Evolutionary conservation across 2,113 vertebrate genomes (phyloP), one percentile per base, ranked within the genome.

Genomic region (Thinocorus orbignyianus): DNA sequence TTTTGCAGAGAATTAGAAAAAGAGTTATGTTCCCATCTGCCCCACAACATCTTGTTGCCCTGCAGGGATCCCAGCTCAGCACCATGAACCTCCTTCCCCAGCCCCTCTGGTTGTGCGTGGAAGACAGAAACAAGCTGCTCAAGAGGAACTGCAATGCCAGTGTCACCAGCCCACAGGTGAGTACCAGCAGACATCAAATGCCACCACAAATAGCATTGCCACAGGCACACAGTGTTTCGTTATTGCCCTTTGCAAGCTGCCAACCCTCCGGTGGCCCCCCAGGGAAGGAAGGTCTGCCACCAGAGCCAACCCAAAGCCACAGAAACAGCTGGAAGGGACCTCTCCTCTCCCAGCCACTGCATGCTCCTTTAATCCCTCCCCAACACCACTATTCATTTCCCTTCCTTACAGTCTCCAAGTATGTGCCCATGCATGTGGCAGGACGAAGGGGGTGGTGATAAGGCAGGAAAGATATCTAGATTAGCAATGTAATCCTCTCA

Each of bases 171-270:
- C n/a, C 57, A 70, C 54, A 61, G 35, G 31, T 2, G n/a, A 79
- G 78, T 30, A 14, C 51, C 5, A 46, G 44, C 24, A 81, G 44
- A 26, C 52, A 28, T 26, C 3, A 2, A 84, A 33, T 1, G 2
- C 23, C 52, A 84, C 24, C 2, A 5, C 5, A 2, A 55, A 48
- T 0, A 1, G 61, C 30, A 54, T 1, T 0, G 0, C 1, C 0
- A 1, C 49, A n/a, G 55, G 7, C 20, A 51, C 4, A 6, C 42
- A 37, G 22, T 0, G 0, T 33, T 69, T 46, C 3, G 2, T 61
- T 71, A 39, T 7, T 2, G 41, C 2, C 66, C 54, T 52, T 69
- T 24, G 55, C 64, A 84, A 66, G 8, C n/a, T 66, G 37, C 73
- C 42, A 44, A 68, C 28, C 46, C 11, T 84, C 31, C 72, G 54